Evolutionary conservation across 2,113 vertebrate genomes (phyloP), one percentile per base, ranked within the genome.

Genomic region (Conger conger): DNA sequence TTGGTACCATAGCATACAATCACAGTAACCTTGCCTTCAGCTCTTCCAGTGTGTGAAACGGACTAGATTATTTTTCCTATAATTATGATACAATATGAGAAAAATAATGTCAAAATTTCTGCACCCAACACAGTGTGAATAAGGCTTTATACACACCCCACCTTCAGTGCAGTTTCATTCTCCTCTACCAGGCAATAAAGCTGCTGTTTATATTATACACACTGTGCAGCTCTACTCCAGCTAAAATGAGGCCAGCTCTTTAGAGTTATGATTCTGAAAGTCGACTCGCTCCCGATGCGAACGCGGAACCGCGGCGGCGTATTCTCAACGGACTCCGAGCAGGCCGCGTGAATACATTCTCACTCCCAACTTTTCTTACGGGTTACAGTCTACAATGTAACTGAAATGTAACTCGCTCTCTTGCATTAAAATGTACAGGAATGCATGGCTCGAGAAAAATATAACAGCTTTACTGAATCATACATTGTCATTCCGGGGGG

Each of bases 391-490:
- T 81, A 45, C 53, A 81, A 27, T 57, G 45, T n/a, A 76, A 57
- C 4, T 38, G 36, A 87, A 84, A 88, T 81, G 63, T 9, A 87
- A 85, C 73, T 91, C 84, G 1, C 45, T 50, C 84, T 83, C 87
- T 86, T 15, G 86, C 76, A 83, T 88, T 87, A 89, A 87, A 87
- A 86, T 83, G 87, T 91, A 88, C 83, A 73, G 7, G 53, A 73
- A 82, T 91, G 89, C 92, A 88, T 88, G 87, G 82, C 35, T 68
- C 80, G 4, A 82, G 87, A 88, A 86, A 42, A 90, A 80, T 76
- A 37, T 83, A 45, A 84, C 86, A 86, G 38, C 89, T 87, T 93
- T 89, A 93, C 91, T 93, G 88, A 92, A 93, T 94, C 88, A 92
- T 27, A 86, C 84, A 89, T 68, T 50, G 82, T 84, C 86, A 80